phyloP scores from a whole-genome alignment of 1,140 invertebrate genomes.

The Gyrodactylus salaris region DNA sequence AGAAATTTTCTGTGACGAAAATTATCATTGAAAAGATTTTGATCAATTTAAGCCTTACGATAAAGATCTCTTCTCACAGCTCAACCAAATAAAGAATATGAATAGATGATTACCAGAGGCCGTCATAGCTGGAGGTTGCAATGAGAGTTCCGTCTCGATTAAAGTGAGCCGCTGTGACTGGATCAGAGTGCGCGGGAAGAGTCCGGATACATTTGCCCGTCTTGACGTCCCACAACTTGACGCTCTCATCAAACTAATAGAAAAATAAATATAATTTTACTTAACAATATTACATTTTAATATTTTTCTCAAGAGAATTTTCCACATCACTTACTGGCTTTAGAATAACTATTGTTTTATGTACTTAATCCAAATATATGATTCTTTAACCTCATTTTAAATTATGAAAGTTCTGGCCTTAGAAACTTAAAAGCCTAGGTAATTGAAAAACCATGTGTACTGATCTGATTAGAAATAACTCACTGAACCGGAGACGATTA shows the following conservation, averaged over 20 bases:
- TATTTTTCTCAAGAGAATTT: background rate
- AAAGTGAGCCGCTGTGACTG: conserved; percentile 44
- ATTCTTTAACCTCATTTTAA: too few species aligned
- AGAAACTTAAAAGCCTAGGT: too few species aligned
- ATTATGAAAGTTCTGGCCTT: too few species aligned
- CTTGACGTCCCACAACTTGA: conserved; percentile 93
- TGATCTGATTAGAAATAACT: conserved; percentile 79
- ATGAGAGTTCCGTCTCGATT: conserved; percentile 70
- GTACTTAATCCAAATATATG: too few species aligned
- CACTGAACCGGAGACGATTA: conserved; percentile 67
- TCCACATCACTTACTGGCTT: too few species aligned
- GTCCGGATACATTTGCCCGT: conserved; percentile 95
- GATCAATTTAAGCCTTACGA: too few species aligned
- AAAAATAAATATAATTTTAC: conserved; percentile 10
- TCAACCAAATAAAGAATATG: too few species aligned
- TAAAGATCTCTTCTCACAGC: too few species aligned
- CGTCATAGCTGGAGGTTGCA: conserved; percentile 93
- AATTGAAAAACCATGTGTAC: conserved; percentile 34
- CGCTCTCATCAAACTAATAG: conserved; percentile 73
- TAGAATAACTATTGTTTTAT: too few species aligned
- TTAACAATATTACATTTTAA: background rate
- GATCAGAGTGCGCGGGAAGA: conserved; percentile 89
- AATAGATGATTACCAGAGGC: conserved; percentile 44
- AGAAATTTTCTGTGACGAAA: too few species aligned
- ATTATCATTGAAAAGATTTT: too few species aligned